phyloP scores from a whole-genome alignment of 2,888 invertebrate genomes.

The Yponomeuta evonymella region DNA sequence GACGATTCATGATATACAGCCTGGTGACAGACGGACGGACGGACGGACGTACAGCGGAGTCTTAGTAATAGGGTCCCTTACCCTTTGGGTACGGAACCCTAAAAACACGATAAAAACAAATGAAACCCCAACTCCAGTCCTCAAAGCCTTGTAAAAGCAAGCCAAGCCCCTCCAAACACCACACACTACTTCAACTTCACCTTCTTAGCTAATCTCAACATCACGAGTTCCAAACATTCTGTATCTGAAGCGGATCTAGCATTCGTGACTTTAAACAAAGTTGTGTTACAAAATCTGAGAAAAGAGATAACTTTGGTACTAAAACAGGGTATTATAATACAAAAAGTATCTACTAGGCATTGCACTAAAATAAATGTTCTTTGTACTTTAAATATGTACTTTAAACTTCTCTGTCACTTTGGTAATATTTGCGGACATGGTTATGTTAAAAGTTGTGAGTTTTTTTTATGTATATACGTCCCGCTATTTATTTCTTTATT shows the following conservation, averaged over 20 bases:
- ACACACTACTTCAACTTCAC: conserved; percentile 14
- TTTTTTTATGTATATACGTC: too few species aligned
- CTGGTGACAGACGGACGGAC: too few species aligned
- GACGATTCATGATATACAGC: too few species aligned
- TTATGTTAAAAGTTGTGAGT: too few species aligned
- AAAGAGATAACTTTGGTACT: conserved; percentile 21
- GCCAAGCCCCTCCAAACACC: background rate
- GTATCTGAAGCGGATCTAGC: conserved; percentile 20
- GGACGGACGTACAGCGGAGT: too few species aligned
- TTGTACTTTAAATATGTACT: too few species aligned
- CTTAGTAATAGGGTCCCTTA: too few species aligned
- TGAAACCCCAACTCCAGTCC: background rate
- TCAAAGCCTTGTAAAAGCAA: background rate
- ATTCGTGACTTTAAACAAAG: conserved; percentile 29
- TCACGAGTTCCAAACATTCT: conserved; percentile 17
- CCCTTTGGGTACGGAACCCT: too few species aligned
- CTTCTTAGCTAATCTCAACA: conserved; percentile 16
- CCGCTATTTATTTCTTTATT: too few species aligned
- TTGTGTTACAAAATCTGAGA: conserved; percentile 34
- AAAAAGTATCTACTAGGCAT: background rate
- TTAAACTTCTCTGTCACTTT: too few species aligned
- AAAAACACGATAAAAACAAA: background rate
- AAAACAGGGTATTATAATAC: background rate
- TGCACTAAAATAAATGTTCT: too few species aligned
- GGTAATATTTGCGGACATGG: too few species aligned